Conservation (phyloP, 2,888 invertebrate species). For the Melanchra persicariae region DNA sequence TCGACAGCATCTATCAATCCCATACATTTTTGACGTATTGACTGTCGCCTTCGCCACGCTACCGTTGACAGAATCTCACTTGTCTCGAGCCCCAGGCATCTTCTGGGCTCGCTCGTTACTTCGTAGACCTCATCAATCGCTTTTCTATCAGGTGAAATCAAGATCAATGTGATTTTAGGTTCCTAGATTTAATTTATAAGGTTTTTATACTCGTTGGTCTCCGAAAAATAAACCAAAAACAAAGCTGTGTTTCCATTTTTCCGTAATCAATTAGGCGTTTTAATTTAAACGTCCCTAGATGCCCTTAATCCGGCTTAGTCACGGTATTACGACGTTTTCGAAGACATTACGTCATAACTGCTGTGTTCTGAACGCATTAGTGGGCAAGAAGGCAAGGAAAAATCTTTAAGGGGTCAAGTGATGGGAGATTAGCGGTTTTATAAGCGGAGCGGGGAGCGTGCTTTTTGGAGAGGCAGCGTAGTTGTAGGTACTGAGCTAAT, state of each 20-base stretch:
- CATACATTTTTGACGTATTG: too few species aligned
- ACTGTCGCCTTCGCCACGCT: too few species aligned
- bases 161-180: too few species aligned
- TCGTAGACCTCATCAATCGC: neutral
- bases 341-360: conserved; percentile 80
- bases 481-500: too few species aligned
- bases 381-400: conserved; percentile 73
- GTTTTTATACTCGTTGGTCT: neutral
- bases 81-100: too few species aligned
- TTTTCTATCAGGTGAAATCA: neutral
- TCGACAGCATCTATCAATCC: too few species aligned
- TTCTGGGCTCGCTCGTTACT: neutral
- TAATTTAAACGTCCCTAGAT: conserved; percentile 72
- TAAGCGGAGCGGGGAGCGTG: conserved; percentile 7
- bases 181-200: too few species aligned
- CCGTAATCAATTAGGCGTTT: conserved; percentile 65
- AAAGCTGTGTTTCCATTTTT: conserved; percentile 32
- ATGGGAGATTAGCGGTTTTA: conserved; percentile 47
- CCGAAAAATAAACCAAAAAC: neutral
- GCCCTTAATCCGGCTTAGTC: conserved; percentile 74
- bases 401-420: conserved; percentile 60
- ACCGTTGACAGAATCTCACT: too few species aligned
- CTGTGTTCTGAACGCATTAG: conserved; percentile 69
- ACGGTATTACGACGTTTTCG: conserved; percentile 73
- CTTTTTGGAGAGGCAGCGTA: neutral